Percentiles rank a stretch among this genome's conserved stretches.
Evolutionary conservation across 2,797 vertebrate species (phyloP).

Genomic region (Cercopithecus mitis): DNA sequence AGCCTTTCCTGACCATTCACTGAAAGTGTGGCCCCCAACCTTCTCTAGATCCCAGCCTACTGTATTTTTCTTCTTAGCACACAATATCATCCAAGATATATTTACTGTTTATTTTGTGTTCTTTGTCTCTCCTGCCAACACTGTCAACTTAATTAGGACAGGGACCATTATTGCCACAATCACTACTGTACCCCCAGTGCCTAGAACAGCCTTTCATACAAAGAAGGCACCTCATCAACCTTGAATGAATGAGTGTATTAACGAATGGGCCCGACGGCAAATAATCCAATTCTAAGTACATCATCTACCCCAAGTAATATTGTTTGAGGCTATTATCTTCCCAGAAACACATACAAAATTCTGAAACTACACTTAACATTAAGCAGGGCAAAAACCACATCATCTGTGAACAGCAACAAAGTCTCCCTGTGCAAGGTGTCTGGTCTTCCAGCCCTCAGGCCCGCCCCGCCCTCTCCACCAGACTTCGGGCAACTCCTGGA

Average conservation of each 20-base stretch:
- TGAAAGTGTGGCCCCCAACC: background rate
- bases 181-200: background rate
- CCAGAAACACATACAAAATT: background rate
- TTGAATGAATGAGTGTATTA: background rate
- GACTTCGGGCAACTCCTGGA: background rate
- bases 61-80: background rate
- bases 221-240: background rate
- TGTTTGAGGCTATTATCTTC: background rate
- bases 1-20: background rate
- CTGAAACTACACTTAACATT: background rate
- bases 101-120: background rate
- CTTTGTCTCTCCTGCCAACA: background rate
- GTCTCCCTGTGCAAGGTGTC: background rate
- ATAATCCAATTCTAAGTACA: background rate
- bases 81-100: background rate
- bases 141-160: background rate
- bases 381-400: background rate
- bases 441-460: background rate
- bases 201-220: background rate
- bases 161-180: background rate
- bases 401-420: background rate
- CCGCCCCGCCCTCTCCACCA: background rate
- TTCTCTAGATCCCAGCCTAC: background rate
- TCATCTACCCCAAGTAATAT: background rate
- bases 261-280: background rate